Evolutionary conservation across 1,140 invertebrate species (phyloP), one percentile per base, ranked within the genome.

Genomic region (Prorops nasuta): DNA sequence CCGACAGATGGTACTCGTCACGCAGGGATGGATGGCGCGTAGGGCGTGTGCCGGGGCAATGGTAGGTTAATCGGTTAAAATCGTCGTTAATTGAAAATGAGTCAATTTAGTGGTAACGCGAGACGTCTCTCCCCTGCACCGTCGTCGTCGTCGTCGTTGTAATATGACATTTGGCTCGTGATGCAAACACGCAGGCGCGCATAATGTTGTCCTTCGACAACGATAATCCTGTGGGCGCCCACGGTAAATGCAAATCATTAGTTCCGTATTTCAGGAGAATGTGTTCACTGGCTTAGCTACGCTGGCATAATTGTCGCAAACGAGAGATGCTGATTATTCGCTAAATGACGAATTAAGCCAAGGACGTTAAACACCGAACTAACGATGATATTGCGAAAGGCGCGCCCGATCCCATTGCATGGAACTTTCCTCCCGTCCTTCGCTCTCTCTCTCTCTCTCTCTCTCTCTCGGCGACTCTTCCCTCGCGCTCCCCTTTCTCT

Each of bases 31-130:
- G 24, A 15, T 14, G 21, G 6, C 24, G 24, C 24, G 4, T 10
- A 6, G n/a, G 37, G 45, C 51, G 51, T 43, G 49, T 53, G 51
- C 51, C 51, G 38, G 51, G 38, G 45, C 44, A 35, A 24, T 20
- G 18, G 19, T 12, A 35, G 49, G 45, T 53, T 45, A 46, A 47
- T 42, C 39, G 51, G 22, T 53, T 44, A 53, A 53, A 28, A 28
- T 44, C 40, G 51, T 53, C 40, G 40, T 47, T 53, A 53, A 53
- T 53, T 53, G 51, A 53, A 53, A 53, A 53, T 35, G 51, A 46
- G 51, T 53, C 51, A 53, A 53, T 53, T 51, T 51, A 53, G 20
- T 21, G 38, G 37, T 47, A 16, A 38, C 21, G 40, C 24, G 8
- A 6, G 10, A 28, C n/a, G n/a, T n/a, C n/a, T n/a, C n/a, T n/a